Evolutionary conservation across 1,140 invertebrate genomes (phyloP).

Genomic region (Homalodisca vitripennis): DNA sequence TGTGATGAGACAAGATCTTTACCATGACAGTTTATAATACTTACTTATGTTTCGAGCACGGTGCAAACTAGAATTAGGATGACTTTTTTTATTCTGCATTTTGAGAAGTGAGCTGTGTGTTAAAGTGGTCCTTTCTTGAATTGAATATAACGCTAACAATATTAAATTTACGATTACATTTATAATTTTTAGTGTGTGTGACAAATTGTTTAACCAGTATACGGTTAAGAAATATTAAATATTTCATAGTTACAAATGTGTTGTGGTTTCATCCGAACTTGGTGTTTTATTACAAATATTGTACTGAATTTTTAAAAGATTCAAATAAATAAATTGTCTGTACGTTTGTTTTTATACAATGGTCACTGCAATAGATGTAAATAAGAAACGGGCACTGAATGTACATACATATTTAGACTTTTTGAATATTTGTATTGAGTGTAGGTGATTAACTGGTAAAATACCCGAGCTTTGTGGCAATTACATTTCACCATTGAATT

Average conservation of each 20-base stretch:
- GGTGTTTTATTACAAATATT: neutral
- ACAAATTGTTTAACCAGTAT: neutral
- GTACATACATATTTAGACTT: slow-evolving; percentile 18
- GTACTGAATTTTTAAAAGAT: neutral
- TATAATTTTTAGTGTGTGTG: neutral
- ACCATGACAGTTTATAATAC: slow-evolving; percentile 5
- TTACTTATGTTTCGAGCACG: neutral
- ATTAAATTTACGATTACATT: neutral
- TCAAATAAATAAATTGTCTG: no score
- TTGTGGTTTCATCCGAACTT: neutral
- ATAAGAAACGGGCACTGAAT: slow-evolving; percentile 9
- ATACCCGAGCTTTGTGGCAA: slow-evolving; percentile 11
- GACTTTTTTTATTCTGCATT: slow-evolving; percentile 15
- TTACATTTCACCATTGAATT: slow-evolving; percentile 11
- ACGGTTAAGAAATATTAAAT: neutral
- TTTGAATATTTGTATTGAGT: neutral
- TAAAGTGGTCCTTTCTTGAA: no score
- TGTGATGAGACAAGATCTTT: neutral
- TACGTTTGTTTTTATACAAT: neutral
- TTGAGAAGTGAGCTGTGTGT: neutral
- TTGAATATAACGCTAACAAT: neutral
- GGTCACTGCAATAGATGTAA: neutral
- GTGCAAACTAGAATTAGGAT: slow-evolving; percentile 14
- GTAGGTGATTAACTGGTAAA: neutral
- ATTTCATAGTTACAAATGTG: neutral